Conservation (phyloP, 2,797 vertebrate genomes). For the Gadopsis marmoratus region DNA sequence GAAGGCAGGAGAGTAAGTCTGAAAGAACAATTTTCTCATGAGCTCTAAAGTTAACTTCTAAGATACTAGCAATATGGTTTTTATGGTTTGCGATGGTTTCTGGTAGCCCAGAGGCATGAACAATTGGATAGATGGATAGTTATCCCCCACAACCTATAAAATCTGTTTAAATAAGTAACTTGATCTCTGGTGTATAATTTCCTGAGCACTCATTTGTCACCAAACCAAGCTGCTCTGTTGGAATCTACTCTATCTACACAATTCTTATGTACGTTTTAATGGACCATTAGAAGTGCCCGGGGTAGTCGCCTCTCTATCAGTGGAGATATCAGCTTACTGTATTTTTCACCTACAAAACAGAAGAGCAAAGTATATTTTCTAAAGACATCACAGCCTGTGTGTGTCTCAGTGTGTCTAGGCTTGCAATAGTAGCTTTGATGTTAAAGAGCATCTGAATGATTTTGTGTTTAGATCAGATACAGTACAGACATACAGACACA, state of each 20-base stretch:
- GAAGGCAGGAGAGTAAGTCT: background rate
- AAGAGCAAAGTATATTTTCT: slow-evolving; percentile 14
- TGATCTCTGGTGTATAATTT: slow-evolving; percentile 23
- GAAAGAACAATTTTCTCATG: slow-evolving; percentile 18
- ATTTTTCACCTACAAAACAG: slow-evolving; percentile 53
- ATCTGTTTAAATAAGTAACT: slow-evolving; percentile 16
- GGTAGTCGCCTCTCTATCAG: slow-evolving; percentile 2
- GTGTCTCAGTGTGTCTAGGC: background rate
- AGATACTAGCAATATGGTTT: slow-evolving; percentile 13
- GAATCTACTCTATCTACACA: slow-evolving; percentile 27
- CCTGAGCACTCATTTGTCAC: slow-evolving; percentile 41
- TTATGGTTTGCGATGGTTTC: slow-evolving; percentile 10
- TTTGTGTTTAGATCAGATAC: slow-evolving; percentile 47
- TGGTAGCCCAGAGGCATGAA: slow-evolving; percentile 6
- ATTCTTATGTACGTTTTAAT: slow-evolving; percentile 31
- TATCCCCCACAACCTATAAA: background rate
- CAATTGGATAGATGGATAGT: background rate
- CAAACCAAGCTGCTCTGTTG: slow-evolving; percentile 16
- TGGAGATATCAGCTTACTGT: slow-evolving; percentile 57
- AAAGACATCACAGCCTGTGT: slow-evolving; percentile 2
- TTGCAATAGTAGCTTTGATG: slow-evolving; percentile 42
- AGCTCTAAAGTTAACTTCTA: slow-evolving; percentile 2
- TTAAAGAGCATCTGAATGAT: slow-evolving; percentile 27
- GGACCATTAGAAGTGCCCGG: slow-evolving; percentile 22
- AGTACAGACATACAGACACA: slow-evolving; percentile 24